Conservation (phyloP, 2,888 invertebrate genomes). For the Ornithoptera priamus region DNA sequence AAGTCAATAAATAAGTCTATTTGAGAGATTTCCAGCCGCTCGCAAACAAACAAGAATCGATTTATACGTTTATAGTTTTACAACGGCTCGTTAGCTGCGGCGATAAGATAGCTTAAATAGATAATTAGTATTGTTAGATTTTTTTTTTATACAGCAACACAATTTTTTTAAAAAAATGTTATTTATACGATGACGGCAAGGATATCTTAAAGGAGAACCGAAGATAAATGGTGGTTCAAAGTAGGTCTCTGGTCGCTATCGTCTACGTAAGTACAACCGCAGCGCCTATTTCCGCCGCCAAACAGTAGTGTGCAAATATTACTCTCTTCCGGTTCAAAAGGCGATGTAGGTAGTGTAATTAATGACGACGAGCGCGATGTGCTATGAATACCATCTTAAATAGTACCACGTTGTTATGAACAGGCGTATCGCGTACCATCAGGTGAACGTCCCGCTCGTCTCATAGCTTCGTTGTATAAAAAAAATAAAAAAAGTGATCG, state of each 20-base stretch:
- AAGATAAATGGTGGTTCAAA: conserved; percentile 38
- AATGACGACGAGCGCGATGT: too few species aligned
- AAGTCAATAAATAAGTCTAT: conserved; percentile 62
- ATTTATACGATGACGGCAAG: conserved; percentile 31
- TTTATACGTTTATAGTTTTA: conserved; percentile 70
- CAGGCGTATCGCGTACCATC: too few species aligned
- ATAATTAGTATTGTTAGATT: conserved; percentile 73
- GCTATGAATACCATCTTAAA: too few species aligned
- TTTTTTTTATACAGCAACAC: conserved; percentile 33
- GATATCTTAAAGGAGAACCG: conserved; percentile 28
- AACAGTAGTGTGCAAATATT: too few species aligned
- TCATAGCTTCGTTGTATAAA: too few species aligned
- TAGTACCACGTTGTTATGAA: too few species aligned
- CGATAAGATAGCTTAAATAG: conserved; percentile 71
- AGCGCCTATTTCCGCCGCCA: too few species aligned
- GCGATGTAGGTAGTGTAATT: too few species aligned
- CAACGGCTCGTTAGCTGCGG: conserved; percentile 65
- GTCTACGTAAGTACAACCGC: too few species aligned
- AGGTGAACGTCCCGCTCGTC: too few species aligned
- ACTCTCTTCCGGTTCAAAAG: too few species aligned
- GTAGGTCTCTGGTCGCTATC: too few species aligned
- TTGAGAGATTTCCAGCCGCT: conserved; percentile 57
- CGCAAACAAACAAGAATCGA: conserved; percentile 62
- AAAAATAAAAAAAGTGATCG: conserved; percentile 36
- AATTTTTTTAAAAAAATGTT: conserved; percentile 29